A percentile compares a stretch with the other conserved stretches of the same genome.
phyloP scores from a whole-genome alignment of 2,797 vertebrate species.

The Danio tinwini region DNA sequence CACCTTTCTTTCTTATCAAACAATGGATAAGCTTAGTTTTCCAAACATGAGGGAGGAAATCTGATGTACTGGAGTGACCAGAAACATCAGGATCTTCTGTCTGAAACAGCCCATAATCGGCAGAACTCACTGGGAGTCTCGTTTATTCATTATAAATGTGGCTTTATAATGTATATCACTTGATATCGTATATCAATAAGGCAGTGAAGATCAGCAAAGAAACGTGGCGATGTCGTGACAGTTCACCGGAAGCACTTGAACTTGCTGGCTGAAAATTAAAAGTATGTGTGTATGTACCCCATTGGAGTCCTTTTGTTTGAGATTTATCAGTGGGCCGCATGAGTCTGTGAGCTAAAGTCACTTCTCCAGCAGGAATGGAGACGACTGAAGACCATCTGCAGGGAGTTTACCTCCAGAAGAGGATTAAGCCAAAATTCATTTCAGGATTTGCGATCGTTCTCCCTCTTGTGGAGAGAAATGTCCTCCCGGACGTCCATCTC shows the following conservation, averaged over 20 bases:
- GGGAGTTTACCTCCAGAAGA: conserved; percentile 36
- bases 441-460: conserved; percentile 29
- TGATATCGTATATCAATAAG: too few species aligned
- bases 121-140: too few species aligned
- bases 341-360: conserved; percentile 31
- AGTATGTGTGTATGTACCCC: too few species aligned
- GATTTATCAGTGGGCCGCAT: conserved; percentile 33
- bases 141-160: too few species aligned
- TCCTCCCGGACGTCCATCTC: background rate
- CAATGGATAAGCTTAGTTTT: conserved; percentile 41
- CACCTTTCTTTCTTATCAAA: conserved; percentile 18
- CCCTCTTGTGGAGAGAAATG: conserved; percentile 29
- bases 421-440: conserved; percentile 40
- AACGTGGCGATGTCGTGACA: too few species aligned
- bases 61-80: conserved; percentile 13
- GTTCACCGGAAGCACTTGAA: too few species aligned
- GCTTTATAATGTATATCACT: too few species aligned
- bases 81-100: conserved; percentile 30
- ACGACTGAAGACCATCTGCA: conserved; percentile 41
- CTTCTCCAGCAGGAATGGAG: conserved; percentile 26
- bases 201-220: too few species aligned
- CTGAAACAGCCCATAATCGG: too few species aligned
- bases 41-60: conserved; percentile 23
- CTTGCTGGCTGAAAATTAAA: too few species aligned
- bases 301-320: conserved; percentile 23